A percentile compares a stretch with the other conserved stretches of the same genome.
Conservation (phyloP, 30 jellyfish, hydroid and myxozoan genomes). For the Calvadosia cruxmelitensis region DNA sequence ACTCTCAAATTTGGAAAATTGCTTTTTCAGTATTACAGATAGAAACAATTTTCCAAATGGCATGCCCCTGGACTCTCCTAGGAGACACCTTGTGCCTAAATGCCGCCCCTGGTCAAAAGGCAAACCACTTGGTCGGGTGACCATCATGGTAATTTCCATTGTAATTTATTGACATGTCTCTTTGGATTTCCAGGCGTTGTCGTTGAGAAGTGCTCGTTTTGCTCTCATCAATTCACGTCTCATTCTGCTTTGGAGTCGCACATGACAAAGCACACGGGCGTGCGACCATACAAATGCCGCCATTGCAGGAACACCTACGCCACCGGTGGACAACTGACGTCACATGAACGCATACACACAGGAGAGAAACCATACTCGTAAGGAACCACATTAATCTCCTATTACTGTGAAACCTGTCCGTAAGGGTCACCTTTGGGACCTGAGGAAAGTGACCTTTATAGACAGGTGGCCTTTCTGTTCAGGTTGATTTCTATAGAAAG, state of each 20-base stretch:
- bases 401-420: neutral
- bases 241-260: slow-evolving; percentile 67
- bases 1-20: too few relatives aligned
- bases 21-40: too few relatives aligned
- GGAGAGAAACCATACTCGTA: slow-evolving; percentile 68
- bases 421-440: too few relatives aligned
- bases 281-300: slow-evolving; percentile 56
- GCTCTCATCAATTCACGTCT: slow-evolving; percentile 62
- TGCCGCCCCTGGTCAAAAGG: too few relatives aligned
- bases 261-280: slow-evolving; percentile 73
- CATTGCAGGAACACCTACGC: slow-evolving; percentile 59
- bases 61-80: too few relatives aligned
- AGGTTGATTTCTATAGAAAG: too few relatives aligned
- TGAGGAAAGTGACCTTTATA: neutral
- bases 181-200: slow-evolving; percentile 22
- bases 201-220: slow-evolving; percentile 51
- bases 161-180: too few relatives aligned
- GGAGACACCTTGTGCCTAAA: too few relatives aligned
- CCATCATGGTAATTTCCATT: too few relatives aligned
- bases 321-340: slow-evolving; percentile 63
- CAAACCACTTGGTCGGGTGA: neutral
- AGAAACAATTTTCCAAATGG: too few relatives aligned
- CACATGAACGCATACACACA: slow-evolving; percentile 65
- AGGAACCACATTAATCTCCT: slow-evolving; percentile 19
- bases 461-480: neutral